phyloP scores from a whole-genome alignment of 1,140 invertebrate species.

The Drosophila lacertosa region DNA sequence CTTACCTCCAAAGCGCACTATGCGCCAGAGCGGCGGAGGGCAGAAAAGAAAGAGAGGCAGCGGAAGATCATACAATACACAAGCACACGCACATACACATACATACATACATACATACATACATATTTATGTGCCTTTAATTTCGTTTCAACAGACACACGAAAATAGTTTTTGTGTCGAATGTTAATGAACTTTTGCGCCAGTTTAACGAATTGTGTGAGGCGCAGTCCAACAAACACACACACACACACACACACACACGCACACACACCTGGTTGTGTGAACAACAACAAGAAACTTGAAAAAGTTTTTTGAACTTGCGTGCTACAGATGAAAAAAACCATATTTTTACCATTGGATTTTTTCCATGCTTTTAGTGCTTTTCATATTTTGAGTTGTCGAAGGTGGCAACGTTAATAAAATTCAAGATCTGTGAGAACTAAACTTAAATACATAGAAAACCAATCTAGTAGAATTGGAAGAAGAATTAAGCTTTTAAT shows the following conservation, averaged over 20 bases:
- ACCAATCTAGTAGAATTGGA: neutral
- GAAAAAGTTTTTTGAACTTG: slow-evolving; percentile 78
- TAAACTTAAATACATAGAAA: neutral
- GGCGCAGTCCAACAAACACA: slow-evolving; percentile 47
- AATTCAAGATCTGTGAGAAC: slow-evolving; percentile 2
- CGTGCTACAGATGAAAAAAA: slow-evolving; percentile 23
- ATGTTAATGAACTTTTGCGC: slow-evolving; percentile 82
- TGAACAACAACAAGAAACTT: slow-evolving; percentile 42
- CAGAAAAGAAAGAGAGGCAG: slow-evolving; percentile 11
- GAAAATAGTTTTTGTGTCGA: slow-evolving; percentile 81
- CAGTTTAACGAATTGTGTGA: slow-evolving; percentile 65
- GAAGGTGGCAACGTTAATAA: slow-evolving; percentile 30
- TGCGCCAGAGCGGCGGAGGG: slow-evolving; percentile 11
- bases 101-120: slow-evolving; percentile 12
- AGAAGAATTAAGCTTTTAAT: neutral
- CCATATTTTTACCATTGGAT: slow-evolving; percentile 38
- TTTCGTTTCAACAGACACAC: slow-evolving; percentile 32
- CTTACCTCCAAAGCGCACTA: slow-evolving; percentile 48
- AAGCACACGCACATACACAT: neutral
- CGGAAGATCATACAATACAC: slow-evolving; percentile 6
- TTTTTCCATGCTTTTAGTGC: slow-evolving; percentile 24
- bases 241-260: slow-evolving; percentile 4
- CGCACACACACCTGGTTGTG: slow-evolving; percentile 3
- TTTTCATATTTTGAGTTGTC: slow-evolving; percentile 31
- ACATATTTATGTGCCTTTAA: slow-evolving; percentile 23